These are phyloP conservation scores for Tauraco hartlaubi DNA, from an alignment of 2,797 vertebrate genomes.

Conservation along the genomic window DNA sequence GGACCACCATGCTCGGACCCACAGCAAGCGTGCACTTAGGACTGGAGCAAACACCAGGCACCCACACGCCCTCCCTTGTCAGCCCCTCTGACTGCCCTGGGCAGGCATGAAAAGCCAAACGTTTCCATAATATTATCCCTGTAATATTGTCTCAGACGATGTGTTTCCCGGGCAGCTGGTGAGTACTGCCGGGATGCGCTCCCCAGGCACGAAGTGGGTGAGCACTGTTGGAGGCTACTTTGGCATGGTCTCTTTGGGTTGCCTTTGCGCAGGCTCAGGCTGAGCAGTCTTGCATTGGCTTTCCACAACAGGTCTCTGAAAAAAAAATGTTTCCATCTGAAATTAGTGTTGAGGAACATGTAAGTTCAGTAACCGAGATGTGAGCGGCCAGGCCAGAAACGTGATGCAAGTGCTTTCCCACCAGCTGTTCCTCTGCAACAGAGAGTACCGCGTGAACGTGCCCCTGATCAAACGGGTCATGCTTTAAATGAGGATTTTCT, in stretches of 20 bases:
- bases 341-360: neutral
- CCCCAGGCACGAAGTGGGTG: fast-evolving
- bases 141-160: neutral
- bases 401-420: neutral
- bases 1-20: no score
- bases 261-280: neutral
- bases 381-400: neutral
- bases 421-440: neutral
- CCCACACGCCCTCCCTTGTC: neutral
- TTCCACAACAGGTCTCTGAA: neutral
- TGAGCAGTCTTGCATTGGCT: neutral
- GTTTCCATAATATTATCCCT: neutral
- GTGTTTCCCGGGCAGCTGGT: neutral
- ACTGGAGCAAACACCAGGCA: neutral
- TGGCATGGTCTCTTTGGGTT: fast-evolving
- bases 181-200: fast-evolving
- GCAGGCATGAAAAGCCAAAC: neutral
- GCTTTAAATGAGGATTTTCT: slow-evolving; percentile 1
- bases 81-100: neutral
- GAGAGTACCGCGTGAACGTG: neutral
- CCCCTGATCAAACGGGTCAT: neutral
- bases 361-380: neutral
- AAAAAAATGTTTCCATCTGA: neutral
- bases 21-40: neutral
- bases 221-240: neutral